Evolutionary conservation across 1,140 invertebrate genomes (phyloP).

Genomic region (Drosophila ercepeae): DNA sequence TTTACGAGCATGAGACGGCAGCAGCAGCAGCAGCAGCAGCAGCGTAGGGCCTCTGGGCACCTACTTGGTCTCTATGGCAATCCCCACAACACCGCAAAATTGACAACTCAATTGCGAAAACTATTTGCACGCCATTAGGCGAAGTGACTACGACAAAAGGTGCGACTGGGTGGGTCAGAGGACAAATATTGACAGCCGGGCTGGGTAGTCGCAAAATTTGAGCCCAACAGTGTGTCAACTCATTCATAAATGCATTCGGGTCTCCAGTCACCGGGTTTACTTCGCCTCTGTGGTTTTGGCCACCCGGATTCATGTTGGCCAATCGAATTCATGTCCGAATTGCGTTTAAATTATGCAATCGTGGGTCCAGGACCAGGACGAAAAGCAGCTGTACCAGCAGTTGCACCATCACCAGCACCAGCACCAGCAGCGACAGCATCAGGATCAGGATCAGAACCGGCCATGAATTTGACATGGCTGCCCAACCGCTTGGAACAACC

Average conservation of each 20-base stretch:
- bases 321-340: conserved; percentile 56
- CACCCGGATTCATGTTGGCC: conserved; percentile 11
- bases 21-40: too few species aligned
- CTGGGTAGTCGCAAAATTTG: conserved; percentile 35
- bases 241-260: conserved; percentile 57
- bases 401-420: neutral
- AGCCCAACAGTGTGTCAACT: conserved; percentile 45
- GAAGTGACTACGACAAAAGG: conserved; percentile 39
- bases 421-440: neutral
- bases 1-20: conserved; percentile 30
- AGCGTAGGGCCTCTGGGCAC: neutral
- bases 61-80: neutral
- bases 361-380: conserved; percentile 1
- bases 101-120: conserved; percentile 66
- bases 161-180: conserved; percentile 30
- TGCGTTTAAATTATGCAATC: conserved; percentile 58
- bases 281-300: conserved; percentile 11
- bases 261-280: conserved; percentile 7
- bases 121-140: conserved; percentile 62
- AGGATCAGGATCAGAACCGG: conserved; percentile 1
- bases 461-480: conserved; percentile 54
- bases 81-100: conserved; percentile 28
- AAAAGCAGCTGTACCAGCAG: conserved; percentile 2
- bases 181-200: conserved; percentile 37
- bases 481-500: conserved; percentile 51